A percentile compares a stretch with the other conserved stretches of the same genome.
Conservation (phyloP, 2,797 vertebrate genomes). For the Scolopax bukidnonensis region DNA sequence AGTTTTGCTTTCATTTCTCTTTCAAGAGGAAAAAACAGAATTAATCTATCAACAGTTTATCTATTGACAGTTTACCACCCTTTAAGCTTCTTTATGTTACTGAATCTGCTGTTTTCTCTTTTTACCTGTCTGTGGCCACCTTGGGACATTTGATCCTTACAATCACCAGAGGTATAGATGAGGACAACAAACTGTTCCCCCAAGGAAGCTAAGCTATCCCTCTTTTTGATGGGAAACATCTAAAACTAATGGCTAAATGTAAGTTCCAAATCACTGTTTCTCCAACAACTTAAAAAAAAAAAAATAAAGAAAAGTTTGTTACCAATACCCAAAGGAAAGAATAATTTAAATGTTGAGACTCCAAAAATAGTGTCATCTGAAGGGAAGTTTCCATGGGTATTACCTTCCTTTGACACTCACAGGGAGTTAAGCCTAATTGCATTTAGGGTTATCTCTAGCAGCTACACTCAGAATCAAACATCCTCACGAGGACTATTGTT, state of each 20-base stretch:
- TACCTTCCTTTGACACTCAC: slow-evolving; percentile 71
- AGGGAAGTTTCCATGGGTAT: slow-evolving; percentile 67
- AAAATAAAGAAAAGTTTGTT: slow-evolving; percentile 17
- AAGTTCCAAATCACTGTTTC: slow-evolving; percentile 51
- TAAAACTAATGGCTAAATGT: slow-evolving; percentile 41
- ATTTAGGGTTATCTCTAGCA: slow-evolving; percentile 79
- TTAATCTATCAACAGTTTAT: neutral
- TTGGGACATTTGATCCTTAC: slow-evolving; percentile 59
- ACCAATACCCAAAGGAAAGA: slow-evolving; percentile 61
- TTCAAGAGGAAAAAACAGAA: neutral
- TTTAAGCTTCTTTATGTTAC: slow-evolving; percentile 32
- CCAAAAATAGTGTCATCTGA: slow-evolving; percentile 65
- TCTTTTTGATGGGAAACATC: slow-evolving; percentile 63
- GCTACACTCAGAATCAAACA: slow-evolving; percentile 70
- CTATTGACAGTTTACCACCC: neutral
- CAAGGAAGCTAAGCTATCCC: slow-evolving; percentile 1
- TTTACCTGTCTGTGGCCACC: slow-evolving; percentile 44
- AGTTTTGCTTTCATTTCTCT: neutral
- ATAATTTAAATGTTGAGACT: slow-evolving; percentile 72
- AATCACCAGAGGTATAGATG: slow-evolving; percentile 41
- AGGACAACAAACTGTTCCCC: slow-evolving; percentile 39
- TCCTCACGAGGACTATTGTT: slow-evolving; percentile 79
- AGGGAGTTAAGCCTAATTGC: slow-evolving; percentile 79
- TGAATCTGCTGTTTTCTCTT: slow-evolving; percentile 18
- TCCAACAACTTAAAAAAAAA: slow-evolving; percentile 40